phyloP scores from a whole-genome alignment of 2,113 vertebrate species.

The Perccottus glenii region DNA sequence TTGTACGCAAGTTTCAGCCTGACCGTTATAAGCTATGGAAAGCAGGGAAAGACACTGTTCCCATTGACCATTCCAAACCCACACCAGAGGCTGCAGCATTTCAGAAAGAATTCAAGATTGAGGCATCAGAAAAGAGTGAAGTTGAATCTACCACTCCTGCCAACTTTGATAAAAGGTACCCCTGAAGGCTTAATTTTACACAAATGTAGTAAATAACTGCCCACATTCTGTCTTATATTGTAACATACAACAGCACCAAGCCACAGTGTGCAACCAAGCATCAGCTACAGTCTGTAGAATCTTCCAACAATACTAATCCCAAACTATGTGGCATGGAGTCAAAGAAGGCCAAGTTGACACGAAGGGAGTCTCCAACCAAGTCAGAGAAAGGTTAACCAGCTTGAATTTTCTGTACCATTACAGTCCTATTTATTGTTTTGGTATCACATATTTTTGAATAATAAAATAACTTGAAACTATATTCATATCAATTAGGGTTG shows the following conservation, averaged over 20 bases:
- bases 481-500: no score
- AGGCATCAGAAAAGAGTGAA: constrained; percentile 20
- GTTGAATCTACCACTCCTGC: not conserved
- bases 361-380: constrained; percentile 23
- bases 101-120: constrained; percentile 65
- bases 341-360: constrained; percentile 59
- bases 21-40: constrained; percentile 96
- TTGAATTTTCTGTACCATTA: not conserved
- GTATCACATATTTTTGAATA: not conserved
- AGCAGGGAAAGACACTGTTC: constrained; percentile 86
- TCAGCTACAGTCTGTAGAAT: constrained; percentile 24
- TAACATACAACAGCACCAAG: constrained; percentile 30
- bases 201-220: not conserved
- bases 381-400: not conserved
- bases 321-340: constrained; percentile 40
- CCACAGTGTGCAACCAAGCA: constrained; percentile 44
- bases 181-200: no score
- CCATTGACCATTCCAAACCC: constrained; percentile 90
- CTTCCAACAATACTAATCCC: constrained; percentile 21
- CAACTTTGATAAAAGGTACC: constrained; percentile 48
- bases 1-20: constrained; percentile 94
- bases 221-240: constrained; percentile 2
- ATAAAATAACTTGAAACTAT: no score
- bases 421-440: not conserved
- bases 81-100: constrained; percentile 89